A percentile compares a stretch with the other conserved stretches of the same genome.
phyloP scores from a whole-genome alignment of 2,888 invertebrate genomes.

The Polyploca ridens region DNA sequence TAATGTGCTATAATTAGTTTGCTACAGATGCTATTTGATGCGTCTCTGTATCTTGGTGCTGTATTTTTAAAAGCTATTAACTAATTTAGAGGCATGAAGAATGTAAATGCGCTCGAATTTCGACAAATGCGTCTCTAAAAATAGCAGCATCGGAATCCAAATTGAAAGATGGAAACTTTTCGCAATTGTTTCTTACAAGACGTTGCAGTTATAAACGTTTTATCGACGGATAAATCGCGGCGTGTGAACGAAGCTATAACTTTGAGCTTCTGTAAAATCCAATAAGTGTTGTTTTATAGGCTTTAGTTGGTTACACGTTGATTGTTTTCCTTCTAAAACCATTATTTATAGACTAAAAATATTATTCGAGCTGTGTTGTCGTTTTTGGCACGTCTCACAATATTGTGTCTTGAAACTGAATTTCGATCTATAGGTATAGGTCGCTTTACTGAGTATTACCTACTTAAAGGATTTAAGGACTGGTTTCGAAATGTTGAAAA shows the following conservation, averaged over 20 bases:
- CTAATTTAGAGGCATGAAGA: slow-evolving; percentile 9
- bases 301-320: background rate
- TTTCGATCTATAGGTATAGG: background rate
- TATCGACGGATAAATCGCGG: too few relatives aligned
- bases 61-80: slow-evolving; percentile 10
- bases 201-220: background rate
- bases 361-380: background rate
- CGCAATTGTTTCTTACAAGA: background rate
- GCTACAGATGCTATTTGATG: background rate
- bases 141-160: background rate
- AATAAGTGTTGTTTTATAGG: background rate
- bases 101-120: background rate
- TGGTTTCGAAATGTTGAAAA: background rate
- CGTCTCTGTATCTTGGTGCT: background rate
- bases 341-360: background rate
- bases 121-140: background rate
- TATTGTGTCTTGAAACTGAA: background rate
- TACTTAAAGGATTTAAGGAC: too few relatives aligned
- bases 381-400: background rate
- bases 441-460: too few relatives aligned
- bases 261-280: background rate
- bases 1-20: background rate
- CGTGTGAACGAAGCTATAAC: background rate
- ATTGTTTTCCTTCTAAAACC: background rate
- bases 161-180: background rate